phyloP scores from a whole-genome alignment of 1,140 invertebrate species.

The Scaptomyza pallida region DNA sequence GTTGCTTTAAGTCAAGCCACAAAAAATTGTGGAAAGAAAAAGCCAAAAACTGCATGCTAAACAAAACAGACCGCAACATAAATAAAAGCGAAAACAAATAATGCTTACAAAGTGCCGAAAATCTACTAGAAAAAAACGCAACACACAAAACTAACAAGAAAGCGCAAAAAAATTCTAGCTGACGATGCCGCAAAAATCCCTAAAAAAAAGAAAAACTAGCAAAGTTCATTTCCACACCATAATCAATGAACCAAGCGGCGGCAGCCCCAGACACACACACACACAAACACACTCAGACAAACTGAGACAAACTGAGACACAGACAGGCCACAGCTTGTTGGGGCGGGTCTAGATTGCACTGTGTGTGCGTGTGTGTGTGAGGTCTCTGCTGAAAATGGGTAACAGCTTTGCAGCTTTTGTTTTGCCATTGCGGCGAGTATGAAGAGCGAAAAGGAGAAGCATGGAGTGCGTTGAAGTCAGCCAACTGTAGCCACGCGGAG shows the following conservation, averaged over 20 bases:
- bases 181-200: constrained; percentile 23
- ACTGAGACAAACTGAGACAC: constrained; percentile 30
- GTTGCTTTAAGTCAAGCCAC: constrained; percentile 1
- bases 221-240: constrained; percentile 81
- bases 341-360: constrained; percentile 44
- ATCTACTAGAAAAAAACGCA: constrained; percentile 47
- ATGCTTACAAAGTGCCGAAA: constrained; percentile 76
- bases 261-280: constrained; percentile 55
- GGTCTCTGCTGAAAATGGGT: constrained; percentile 31
- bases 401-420: constrained; percentile 78
- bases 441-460: not conserved
- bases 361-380: not conserved
- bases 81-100: constrained; percentile 79
- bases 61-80: constrained; percentile 66
- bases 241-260: constrained; percentile 72
- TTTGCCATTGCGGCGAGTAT: constrained; percentile 55
- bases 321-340: constrained; percentile 70
- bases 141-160: constrained; percentile 12
- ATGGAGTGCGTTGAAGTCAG: constrained; percentile 17
- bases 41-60: constrained; percentile 63
- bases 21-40: not conserved
- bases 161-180: constrained; percentile 9
- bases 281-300: constrained; percentile 10
- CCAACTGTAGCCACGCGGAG: constrained; percentile 42
- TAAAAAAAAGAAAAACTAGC: constrained; percentile 53